Percentiles rank a stretch among this genome's conserved stretches.
phyloP scores from a whole-genome alignment of 2,797 vertebrate species.

The Rhinella marina region DNA sequence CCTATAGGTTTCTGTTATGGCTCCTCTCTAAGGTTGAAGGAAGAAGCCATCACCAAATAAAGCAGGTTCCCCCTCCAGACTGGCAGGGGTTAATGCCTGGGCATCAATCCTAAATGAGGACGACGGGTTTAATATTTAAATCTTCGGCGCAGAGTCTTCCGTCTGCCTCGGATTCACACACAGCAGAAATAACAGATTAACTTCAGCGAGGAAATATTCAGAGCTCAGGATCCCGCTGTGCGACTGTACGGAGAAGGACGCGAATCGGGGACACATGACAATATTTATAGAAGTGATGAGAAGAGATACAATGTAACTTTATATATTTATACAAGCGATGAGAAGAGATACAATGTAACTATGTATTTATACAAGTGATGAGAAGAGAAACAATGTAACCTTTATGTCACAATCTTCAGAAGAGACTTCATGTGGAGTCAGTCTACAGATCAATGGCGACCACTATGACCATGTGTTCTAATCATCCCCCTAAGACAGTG shows the following conservation, averaged over 20 bases:
- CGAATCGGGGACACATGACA: neutral
- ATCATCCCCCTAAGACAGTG: neutral
- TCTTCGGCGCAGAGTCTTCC: neutral
- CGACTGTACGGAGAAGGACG: neutral
- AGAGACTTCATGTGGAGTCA: neutral
- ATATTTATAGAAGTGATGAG: neutral
- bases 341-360: neutral
- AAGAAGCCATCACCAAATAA: neutral
- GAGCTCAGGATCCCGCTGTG: neutral
- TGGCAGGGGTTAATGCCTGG: neutral
- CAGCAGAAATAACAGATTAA: conserved; percentile 1
- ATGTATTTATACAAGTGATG: neutral
- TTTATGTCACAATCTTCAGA: neutral
- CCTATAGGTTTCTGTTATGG: neutral
- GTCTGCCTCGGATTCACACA: neutral
- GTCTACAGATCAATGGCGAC: neutral
- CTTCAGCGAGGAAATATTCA: neutral
- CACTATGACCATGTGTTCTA: neutral
- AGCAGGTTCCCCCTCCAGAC: neutral
- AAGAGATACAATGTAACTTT: too few species aligned
- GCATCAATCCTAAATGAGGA: neutral
- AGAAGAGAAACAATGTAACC: neutral
- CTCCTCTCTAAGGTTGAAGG: neutral
- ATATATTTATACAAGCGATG: neutral
- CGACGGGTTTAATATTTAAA: conserved; percentile 7